Conservation (phyloP, 1,140 invertebrate species). For the Parapsyche elsis region DNA sequence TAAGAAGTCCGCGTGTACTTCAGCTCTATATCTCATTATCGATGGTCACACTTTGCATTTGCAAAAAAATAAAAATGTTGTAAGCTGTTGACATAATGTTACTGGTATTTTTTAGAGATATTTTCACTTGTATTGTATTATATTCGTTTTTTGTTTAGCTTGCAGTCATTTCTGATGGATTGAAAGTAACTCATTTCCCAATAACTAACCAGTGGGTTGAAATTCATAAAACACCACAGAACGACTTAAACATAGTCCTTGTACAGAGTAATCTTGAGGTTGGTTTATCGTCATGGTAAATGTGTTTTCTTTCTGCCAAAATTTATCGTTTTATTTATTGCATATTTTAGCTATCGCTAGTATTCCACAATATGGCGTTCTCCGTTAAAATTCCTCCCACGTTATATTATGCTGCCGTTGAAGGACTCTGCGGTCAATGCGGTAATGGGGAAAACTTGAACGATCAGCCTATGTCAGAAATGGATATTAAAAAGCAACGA, state of each 20-base stretch:
- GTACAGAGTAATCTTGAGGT: slow-evolving; percentile 61
- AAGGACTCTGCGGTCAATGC: slow-evolving; percentile 85
- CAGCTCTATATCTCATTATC: slow-evolving; percentile 73
- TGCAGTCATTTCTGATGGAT: slow-evolving; percentile 60
- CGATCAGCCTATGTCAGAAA: slow-evolving; percentile 60
- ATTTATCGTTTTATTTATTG: slow-evolving; percentile 4
- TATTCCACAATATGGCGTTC: slow-evolving; percentile 69
- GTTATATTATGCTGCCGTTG: slow-evolving; percentile 76
- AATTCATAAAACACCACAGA: slow-evolving; percentile 62
- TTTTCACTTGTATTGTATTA: background rate
- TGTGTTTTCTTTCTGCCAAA: background rate
- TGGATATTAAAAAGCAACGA: slow-evolving; percentile 68
- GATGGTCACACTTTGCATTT: slow-evolving; percentile 72
- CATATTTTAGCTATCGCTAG: slow-evolving; percentile 8
- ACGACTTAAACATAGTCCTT: slow-evolving; percentile 65
- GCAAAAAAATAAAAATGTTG: slow-evolving; percentile 59
- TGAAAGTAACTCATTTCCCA: slow-evolving; percentile 64
- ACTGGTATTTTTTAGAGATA: background rate
- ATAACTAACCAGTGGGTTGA: slow-evolving; percentile 68
- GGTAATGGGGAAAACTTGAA: slow-evolving; percentile 68
- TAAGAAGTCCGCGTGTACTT: slow-evolving; percentile 69
- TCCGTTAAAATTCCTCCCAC: slow-evolving; percentile 76
- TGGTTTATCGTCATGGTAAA: background rate
- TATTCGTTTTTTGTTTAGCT: slow-evolving; percentile 57
- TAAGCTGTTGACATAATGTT: slow-evolving; percentile 57